Evolutionary conservation across 2,113 vertebrate species (phyloP), one percentile per base, ranked within the genome.

Genomic region (Pampusana beccarii): DNA sequence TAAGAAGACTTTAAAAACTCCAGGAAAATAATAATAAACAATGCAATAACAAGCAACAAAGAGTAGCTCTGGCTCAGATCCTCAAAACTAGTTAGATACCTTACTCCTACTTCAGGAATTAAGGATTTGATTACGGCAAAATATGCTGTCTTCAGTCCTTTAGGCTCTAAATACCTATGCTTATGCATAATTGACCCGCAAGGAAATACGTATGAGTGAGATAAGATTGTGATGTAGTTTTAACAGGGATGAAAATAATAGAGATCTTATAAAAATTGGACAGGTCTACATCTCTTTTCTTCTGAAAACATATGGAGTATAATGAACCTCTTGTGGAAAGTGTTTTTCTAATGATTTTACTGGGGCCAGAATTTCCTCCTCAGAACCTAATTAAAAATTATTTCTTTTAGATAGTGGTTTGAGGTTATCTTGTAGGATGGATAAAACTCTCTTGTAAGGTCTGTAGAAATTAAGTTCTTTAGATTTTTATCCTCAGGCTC

Each of bases 391-490:
- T 82, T 88, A 78, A 80, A 61, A 93, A 84, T 84, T 2, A 61
- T 82, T 82, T 88, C 13, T 85, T 88, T 91, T 58, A 93, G 44
- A 26, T 86, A 83, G 28, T 40, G 13, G 23, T 90, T 93, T 62
- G 38, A 21, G 56, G 18, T 92, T 89, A 44, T 83, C 48, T 90
- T 83, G n/a, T 84, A 88, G 80, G 26, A 69, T 48, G 57, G 16
- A 54, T 71, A 69, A 73, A 91, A 72, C 38, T 72, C 67, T 54
- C 62, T 78, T 90, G 20, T 78, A 83, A 96, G 79, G 28, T 60
- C 83, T 89, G 69, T 26, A 60, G 56, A 93, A 96, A 95, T 93
- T 75, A 93, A 94, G 75, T 80, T 89, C 36, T 83, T 89, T 62
- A 77, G 79, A 77, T 72, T 90, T 84, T 88, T 90, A 56, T 83